Evolutionary conservation across 2,888 invertebrate genomes (phyloP).

Genomic region (Cheilosia soror): DNA sequence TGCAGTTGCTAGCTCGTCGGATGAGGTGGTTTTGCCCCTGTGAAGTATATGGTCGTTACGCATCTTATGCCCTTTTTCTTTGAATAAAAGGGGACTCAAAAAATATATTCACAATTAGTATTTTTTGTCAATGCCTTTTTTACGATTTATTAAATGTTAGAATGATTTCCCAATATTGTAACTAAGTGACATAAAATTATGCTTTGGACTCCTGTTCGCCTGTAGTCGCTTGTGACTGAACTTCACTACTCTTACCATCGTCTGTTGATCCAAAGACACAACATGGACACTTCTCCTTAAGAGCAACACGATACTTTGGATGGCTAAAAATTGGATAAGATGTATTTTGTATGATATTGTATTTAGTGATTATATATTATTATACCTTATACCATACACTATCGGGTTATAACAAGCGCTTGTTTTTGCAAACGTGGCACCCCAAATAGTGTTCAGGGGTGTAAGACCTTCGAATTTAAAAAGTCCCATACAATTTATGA

Average conservation of each 20-base stretch:
- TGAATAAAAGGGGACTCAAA: no score
- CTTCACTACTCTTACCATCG: slow-evolving; percentile 81
- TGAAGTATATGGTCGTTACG: no score
- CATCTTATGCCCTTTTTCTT: no score
- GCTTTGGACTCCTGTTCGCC: slow-evolving; percentile 82
- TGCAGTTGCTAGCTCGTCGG: no score
- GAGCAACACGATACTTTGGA: slow-evolving; percentile 86
- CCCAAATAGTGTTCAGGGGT: slow-evolving; percentile 94
- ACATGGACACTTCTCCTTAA: slow-evolving; percentile 87
- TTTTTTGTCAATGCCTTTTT: slow-evolving; percentile 41
- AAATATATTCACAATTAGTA: background rate
- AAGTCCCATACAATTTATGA: slow-evolving; percentile 92
- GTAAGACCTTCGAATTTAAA: slow-evolving; percentile 90
- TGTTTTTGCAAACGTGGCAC: slow-evolving; percentile 95
- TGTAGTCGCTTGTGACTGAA: slow-evolving; percentile 82
- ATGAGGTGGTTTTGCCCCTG: no score
- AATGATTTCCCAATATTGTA: slow-evolving; percentile 50
- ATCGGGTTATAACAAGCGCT: slow-evolving; percentile 96
- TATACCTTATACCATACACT: slow-evolving; percentile 94
- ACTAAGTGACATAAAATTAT: slow-evolving; percentile 76
- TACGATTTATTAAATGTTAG: slow-evolving; percentile 47
- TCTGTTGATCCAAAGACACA: slow-evolving; percentile 82
- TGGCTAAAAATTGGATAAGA: slow-evolving; percentile 82
- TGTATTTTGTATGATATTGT: background rate
- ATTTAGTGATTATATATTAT: background rate